These are phyloP conservation scores for Euschistus heros DNA, from an alignment of 1,140 invertebrate genomes.

Conservation along the genomic window DNA sequence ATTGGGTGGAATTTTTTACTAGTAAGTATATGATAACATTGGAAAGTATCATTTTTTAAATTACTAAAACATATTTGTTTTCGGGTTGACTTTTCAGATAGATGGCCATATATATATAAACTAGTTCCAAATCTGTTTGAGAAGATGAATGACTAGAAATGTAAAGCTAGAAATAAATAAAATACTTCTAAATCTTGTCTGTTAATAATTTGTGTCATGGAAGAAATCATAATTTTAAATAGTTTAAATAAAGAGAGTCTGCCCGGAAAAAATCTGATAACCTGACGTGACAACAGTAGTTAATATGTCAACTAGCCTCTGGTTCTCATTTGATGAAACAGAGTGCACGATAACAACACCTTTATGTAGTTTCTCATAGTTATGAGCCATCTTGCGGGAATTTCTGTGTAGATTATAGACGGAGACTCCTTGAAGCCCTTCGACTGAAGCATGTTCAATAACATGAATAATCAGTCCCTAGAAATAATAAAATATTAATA, in stretches of 20 bases:
- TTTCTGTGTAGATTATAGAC: conserved; percentile 30
- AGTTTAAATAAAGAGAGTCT: conserved; percentile 30
- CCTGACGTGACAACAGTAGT: conserved; percentile 27
- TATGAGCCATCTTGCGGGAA: conserved; percentile 29
- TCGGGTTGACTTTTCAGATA: too few species aligned
- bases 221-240: too few species aligned
- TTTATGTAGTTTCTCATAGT: conserved; percentile 31
- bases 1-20: too few species aligned
- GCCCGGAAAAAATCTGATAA: conserved; percentile 29
- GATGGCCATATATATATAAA: too few species aligned
- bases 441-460: conserved; percentile 29
- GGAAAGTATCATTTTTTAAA: too few species aligned
- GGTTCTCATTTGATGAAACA: conserved; percentile 26
- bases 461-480: conserved; percentile 32
- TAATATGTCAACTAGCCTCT: conserved; percentile 27
- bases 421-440: conserved; percentile 29
- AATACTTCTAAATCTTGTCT: too few species aligned
- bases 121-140: too few species aligned
- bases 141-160: too few species aligned
- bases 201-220: too few species aligned
- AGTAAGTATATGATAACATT: too few species aligned
- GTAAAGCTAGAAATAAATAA: too few species aligned
- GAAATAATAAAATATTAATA: conserved; percentile 17
- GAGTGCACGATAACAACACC: conserved; percentile 31
- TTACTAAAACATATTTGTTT: too few species aligned